Evolutionary conservation across 1,140 invertebrate species (phyloP).

Genomic region (Caenorhabditis inopinata): DNA sequence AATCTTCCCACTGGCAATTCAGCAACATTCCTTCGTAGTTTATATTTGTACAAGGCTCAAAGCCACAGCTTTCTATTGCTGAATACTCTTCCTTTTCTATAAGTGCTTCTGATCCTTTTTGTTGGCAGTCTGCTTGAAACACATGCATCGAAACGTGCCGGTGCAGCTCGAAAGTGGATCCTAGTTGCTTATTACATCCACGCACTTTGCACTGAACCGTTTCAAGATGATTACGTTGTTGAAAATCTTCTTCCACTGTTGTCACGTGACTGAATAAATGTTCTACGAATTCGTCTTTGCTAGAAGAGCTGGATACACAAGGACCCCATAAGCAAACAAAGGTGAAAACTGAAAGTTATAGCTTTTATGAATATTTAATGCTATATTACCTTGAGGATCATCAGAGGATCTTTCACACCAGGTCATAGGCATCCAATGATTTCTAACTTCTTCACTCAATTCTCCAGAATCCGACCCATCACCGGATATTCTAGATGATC

Average conservation of each 20-base stretch:
- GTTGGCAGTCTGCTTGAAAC: conserved; percentile 15
- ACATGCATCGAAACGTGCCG: conserved; percentile 11
- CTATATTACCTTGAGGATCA: neutral
- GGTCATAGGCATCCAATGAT: conserved; percentile 14
- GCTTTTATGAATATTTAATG: no score
- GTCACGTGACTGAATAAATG: neutral
- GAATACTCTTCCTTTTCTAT: neutral
- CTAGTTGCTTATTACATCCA: neutral
- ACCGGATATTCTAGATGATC: no score
- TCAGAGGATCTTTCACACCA: neutral
- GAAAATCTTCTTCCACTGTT: neutral
- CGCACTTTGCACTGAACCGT: neutral
- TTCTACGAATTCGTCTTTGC: neutral
- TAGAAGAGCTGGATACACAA: neutral
- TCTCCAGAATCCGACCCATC: neutral
- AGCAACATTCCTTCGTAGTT: conserved; percentile 28
- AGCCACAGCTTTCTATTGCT: conserved; percentile 19
- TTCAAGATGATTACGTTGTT: neutral
- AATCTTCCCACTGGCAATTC: conserved; percentile 51
- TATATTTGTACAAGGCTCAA: neutral
- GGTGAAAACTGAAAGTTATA: neutral
- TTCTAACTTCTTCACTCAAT: neutral
- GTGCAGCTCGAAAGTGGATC: neutral
- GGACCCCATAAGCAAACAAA: neutral
- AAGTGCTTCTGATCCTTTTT: neutral